Conservation (phyloP, 1,140 invertebrate species). For the Drosophila miranda region DNA sequence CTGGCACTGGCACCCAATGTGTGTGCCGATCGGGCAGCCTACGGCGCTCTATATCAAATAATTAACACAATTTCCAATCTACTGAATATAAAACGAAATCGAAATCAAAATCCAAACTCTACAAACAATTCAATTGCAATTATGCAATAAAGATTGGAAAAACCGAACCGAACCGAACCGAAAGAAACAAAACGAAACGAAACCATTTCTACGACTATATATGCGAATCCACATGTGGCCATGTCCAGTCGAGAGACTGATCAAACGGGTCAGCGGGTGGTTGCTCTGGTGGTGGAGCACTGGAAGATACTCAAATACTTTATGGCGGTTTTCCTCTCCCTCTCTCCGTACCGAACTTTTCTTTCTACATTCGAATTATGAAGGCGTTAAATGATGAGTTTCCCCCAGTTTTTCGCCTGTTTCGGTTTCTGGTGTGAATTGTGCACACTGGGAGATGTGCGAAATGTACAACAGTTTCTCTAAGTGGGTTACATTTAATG, state of each 20-base stretch:
- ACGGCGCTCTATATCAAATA: conserved; percentile 37
- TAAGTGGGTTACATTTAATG: conserved; percentile 55
- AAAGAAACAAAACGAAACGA: conserved; percentile 23
- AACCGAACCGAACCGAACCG: not conserved
- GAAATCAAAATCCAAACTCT: conserved; percentile 35
- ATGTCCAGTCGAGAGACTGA: conserved; percentile 38
- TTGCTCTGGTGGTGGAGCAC: conserved; percentile 25
- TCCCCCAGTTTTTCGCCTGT: conserved; percentile 15
- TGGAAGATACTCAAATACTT: conserved; percentile 50
- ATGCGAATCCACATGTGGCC: conserved; percentile 58
- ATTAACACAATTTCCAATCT: conserved; percentile 53
- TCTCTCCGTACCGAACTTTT: not conserved
- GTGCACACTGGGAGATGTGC: conserved; percentile 51
- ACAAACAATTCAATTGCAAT: conserved; percentile 65
- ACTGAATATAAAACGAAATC: conserved; percentile 35
- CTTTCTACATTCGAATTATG: conserved; percentile 23
- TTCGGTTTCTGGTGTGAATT: conserved; percentile 38
- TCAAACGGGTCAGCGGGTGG: conserved; percentile 55
- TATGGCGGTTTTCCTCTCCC: conserved; percentile 27
- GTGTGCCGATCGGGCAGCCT: conserved; percentile 41
- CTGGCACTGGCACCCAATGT: conserved; percentile 24
- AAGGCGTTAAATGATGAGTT: conserved; percentile 54
- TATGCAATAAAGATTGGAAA: conserved; percentile 61
- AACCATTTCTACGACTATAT: conserved; percentile 24
- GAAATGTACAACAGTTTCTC: conserved; percentile 37